Percentiles rank a stretch among this genome's conserved stretches.
Evolutionary conservation across 2,797 vertebrate species (phyloP).

Genomic region (Pangasius krempfi): DNA sequence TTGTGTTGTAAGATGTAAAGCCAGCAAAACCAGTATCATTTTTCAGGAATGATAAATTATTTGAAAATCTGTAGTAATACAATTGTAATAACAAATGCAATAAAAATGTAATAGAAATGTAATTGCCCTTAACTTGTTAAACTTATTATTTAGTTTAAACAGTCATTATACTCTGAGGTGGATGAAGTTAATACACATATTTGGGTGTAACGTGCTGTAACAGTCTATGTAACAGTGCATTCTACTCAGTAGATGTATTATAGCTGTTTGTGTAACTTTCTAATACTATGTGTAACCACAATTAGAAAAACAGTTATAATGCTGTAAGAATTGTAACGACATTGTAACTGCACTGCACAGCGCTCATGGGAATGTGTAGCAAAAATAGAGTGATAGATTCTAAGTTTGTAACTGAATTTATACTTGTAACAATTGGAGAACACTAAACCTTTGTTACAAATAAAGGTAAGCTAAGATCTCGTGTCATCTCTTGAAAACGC

Average conservation of each 20-base stretch:
- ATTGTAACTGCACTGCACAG: neutral
- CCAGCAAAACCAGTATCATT: neutral
- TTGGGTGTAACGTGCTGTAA: neutral
- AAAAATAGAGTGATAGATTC: neutral
- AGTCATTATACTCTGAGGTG: neutral
- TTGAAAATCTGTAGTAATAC: neutral
- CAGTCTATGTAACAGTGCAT: neutral
- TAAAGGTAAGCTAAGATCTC: neutral
- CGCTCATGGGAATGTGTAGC: neutral
- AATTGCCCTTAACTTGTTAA: neutral
- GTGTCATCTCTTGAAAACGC: neutral
- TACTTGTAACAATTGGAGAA: neutral
- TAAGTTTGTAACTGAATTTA: neutral
- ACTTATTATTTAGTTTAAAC: neutral
- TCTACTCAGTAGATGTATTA: neutral
- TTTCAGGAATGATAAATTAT: neutral
- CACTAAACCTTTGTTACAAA: neutral
- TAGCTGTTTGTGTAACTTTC: neutral
- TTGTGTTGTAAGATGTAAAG: neutral
- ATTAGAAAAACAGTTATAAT: neutral
- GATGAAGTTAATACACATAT: neutral
- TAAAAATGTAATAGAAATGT: neutral
- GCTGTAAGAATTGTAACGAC: neutral
- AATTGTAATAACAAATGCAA: neutral
- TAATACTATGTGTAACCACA: neutral